phyloP scores from a whole-genome alignment of 2,113 vertebrate species.

The Macquaria ambigua region DNA sequence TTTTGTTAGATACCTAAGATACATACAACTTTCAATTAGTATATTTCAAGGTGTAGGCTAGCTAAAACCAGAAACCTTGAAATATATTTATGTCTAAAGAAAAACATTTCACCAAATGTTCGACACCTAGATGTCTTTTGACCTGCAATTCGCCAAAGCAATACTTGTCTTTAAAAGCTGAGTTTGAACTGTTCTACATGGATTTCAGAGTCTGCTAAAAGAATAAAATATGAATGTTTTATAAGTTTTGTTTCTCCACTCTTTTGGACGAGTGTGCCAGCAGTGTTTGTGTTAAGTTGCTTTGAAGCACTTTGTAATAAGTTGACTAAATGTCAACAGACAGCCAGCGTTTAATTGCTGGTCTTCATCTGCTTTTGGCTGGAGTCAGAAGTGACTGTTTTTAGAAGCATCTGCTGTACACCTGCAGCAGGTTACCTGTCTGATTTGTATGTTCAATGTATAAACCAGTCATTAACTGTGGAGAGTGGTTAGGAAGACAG shows the following conservation, averaged over 20 bases:
- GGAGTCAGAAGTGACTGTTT: conserved; percentile 37
- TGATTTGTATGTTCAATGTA: conserved; percentile 34
- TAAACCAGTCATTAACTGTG: conserved; percentile 47
- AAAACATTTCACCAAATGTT: too few relatives aligned
- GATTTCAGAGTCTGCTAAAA: conserved; percentile 3
- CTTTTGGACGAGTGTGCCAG: neutral
- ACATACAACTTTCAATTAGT: neutral
- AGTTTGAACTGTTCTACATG: neutral
- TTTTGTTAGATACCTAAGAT: neutral
- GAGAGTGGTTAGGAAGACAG: conserved; percentile 32
- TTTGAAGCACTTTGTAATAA: conserved; percentile 31
- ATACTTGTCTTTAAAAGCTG: neutral
- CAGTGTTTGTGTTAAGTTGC: neutral
- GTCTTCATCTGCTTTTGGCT: conserved; percentile 44
- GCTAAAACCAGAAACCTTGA: neutral
- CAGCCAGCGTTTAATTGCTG: conserved; percentile 53
- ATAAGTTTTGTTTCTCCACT: neutral
- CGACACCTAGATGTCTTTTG: too few relatives aligned
- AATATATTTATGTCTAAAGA: neutral
- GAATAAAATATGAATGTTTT: neutral
- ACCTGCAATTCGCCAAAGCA: neutral
- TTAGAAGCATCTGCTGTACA: conserved; percentile 56
- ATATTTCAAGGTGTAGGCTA: neutral
- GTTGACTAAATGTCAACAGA: conserved; percentile 22
- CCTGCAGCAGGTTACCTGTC: conserved; percentile 59